These are phyloP conservation scores for Thera britannica DNA, from an alignment of 2,888 invertebrate genomes.

Conservation along the genomic window DNA sequence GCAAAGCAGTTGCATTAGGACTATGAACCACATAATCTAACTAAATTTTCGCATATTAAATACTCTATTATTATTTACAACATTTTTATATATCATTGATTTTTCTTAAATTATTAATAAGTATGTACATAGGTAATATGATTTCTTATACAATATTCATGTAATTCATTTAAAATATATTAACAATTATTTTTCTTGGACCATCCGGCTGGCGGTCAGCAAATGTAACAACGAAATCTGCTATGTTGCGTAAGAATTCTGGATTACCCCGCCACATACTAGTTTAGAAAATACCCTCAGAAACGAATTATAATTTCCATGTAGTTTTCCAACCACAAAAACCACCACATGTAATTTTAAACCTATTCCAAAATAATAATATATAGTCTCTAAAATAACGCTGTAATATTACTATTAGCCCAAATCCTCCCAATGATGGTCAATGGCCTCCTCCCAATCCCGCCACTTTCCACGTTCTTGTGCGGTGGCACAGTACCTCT, in stretches of 20 bases:
- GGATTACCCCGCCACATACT: conserved; percentile 48
- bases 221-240: conserved; percentile 76
- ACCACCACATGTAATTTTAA: background rate
- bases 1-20: too few species aligned
- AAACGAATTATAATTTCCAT: background rate
- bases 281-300: background rate
- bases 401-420: background rate
- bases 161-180: conserved; percentile 27
- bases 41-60: too few species aligned
- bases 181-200: conserved; percentile 57
- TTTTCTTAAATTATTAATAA: too few species aligned
- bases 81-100: too few species aligned
- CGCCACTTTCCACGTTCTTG: too few species aligned
- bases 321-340: conserved; percentile 1
- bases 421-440: too few species aligned
- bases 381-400: background rate
- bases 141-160: conserved; percentile 6
- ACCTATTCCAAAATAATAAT: background rate
- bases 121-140: background rate
- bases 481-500: too few species aligned
- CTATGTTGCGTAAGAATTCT: conserved; percentile 72
- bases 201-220: conserved; percentile 60
- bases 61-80: too few species aligned
- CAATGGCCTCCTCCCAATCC: too few species aligned
- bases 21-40: too few species aligned